Conservation (phyloP, 2,888 invertebrate genomes). For the Netelia virgata region DNA sequence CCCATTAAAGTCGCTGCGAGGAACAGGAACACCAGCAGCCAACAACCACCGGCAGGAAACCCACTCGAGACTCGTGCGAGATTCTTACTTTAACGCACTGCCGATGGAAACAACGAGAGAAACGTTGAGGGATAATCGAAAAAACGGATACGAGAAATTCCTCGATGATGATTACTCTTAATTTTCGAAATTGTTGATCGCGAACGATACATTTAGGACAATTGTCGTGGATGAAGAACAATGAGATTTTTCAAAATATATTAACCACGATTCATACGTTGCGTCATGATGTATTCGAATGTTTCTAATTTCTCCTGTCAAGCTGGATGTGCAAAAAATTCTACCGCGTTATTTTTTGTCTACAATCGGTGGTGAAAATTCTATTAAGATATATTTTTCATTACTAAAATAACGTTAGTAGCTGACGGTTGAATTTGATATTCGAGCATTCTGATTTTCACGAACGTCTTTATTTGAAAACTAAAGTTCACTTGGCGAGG, state of each 20-base stretch:
- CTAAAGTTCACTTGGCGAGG: background rate
- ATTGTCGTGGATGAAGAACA: too few species aligned
- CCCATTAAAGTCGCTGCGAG: constrained; percentile 73
- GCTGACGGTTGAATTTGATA: too few species aligned
- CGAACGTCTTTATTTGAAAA: background rate
- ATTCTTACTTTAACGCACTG: constrained; percentile 40
- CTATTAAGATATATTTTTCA: too few species aligned
- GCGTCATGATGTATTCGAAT: background rate
- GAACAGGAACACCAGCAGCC: constrained; percentile 59
- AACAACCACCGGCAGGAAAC: constrained; percentile 58
- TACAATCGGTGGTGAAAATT: too few species aligned
- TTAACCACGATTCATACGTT: constrained; percentile 18
- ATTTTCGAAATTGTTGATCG: constrained; percentile 43
- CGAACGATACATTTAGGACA: background rate
- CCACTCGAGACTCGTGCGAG: constrained; percentile 55
- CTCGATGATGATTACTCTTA: constrained; percentile 27
- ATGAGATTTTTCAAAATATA: background rate
- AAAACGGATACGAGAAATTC: constrained; percentile 29
- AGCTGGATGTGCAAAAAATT: too few species aligned
- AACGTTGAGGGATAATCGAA: constrained; percentile 41
- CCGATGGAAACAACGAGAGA: constrained; percentile 24
- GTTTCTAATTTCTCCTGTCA: too few species aligned
- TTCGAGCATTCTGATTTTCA: background rate
- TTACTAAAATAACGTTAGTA: too few species aligned
- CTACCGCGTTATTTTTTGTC: too few species aligned